phyloP scores from a whole-genome alignment of 2,888 invertebrate species.

The Euplagia quadripunctaria region DNA sequence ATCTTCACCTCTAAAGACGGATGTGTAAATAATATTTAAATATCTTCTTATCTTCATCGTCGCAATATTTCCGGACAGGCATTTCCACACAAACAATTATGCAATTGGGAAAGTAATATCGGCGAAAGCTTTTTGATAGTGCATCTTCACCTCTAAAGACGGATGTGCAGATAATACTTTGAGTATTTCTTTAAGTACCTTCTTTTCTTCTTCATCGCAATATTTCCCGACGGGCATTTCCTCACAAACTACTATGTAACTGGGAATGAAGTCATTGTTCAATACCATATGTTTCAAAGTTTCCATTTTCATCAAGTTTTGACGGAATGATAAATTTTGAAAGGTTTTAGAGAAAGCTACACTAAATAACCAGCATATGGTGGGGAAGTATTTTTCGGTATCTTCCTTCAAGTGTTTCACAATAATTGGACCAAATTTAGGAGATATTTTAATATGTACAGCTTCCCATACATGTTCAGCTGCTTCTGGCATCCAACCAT shows the following conservation, averaged over 20 bases:
- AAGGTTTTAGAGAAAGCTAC: conserved; percentile 29
- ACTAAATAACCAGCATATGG: conserved; percentile 40
- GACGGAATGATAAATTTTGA: conserved; percentile 7
- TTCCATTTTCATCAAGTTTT: conserved; percentile 21
- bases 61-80: neutral
- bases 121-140: conserved; percentile 40
- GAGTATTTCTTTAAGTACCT: conserved; percentile 34
- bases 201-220: conserved; percentile 19
- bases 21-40: conserved; percentile 38
- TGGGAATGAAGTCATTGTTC: conserved; percentile 32
- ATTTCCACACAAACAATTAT: conserved; percentile 29
- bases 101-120: conserved; percentile 26
- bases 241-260: conserved; percentile 39
- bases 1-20: conserved; percentile 48
- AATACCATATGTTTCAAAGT: conserved; percentile 38
- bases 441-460: conserved; percentile 40
- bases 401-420: conserved; percentile 49
- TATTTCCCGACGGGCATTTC: conserved; percentile 8
- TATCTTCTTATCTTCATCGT: conserved; percentile 17
- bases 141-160: conserved; percentile 48
- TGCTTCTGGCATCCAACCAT: conserved; percentile 9
- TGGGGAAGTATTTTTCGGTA: conserved; percentile 33
- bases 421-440: conserved; percentile 40
- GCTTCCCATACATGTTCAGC: conserved; percentile 35
- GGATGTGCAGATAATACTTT: conserved; percentile 46